phyloP scores from a whole-genome alignment of 2,113 vertebrate species.

The Ameiurus melas region DNA sequence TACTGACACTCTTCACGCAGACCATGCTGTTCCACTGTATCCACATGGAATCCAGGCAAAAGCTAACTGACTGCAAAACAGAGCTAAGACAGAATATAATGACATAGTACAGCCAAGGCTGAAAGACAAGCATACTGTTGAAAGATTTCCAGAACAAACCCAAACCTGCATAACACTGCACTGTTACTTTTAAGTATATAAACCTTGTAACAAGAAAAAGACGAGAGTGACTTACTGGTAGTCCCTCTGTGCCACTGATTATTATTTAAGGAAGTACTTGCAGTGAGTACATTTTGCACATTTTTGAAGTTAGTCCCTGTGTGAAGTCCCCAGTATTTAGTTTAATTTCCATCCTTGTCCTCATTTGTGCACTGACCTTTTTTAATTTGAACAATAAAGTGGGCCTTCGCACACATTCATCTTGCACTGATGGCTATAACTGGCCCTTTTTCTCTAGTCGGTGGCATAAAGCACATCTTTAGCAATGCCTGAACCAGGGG shows the following conservation, averaged over 20 bases:
- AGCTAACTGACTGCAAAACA: constrained; percentile 39
- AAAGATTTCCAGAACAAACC: background rate
- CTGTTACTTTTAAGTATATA: constrained; percentile 2
- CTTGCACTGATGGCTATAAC: background rate
- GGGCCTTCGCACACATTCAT: background rate
- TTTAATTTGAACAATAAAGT: background rate
- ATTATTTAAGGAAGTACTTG: background rate
- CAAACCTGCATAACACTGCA: background rate
- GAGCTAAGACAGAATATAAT: constrained; percentile 37
- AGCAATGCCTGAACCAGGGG: background rate
- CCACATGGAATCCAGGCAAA: constrained; percentile 38
- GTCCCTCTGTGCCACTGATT: constrained; percentile 1
- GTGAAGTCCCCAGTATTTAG: background rate
- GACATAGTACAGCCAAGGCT: background rate
- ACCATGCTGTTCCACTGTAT: constrained; percentile 26
- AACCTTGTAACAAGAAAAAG: background rate
- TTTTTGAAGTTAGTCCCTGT: background rate
- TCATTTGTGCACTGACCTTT: background rate
- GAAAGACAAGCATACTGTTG: background rate
- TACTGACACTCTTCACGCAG: constrained; percentile 4
- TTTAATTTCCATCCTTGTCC: background rate
- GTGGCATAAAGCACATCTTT: background rate
- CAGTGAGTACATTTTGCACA: constrained; percentile 7
- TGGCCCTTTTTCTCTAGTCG: background rate
- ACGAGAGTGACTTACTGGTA: background rate